Evolutionary conservation across 2,113 vertebrate species (phyloP).

Genomic region (Pycnonotus jocosus): DNA sequence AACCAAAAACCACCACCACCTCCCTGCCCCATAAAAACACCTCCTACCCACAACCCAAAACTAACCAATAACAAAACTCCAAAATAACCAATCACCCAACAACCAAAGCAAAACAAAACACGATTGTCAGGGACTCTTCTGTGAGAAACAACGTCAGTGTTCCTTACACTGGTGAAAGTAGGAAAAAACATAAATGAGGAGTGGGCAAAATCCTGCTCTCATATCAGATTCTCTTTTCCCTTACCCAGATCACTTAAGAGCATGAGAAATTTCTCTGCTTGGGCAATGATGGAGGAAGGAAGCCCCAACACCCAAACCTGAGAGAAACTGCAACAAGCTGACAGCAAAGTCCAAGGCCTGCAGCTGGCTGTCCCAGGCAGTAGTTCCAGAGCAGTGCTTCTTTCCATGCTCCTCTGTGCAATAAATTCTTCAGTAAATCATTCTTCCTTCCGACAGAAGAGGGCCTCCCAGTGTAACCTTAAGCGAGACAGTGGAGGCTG

Average conservation of each 20-base stretch:
- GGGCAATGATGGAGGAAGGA: background rate
- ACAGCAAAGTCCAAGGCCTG: background rate
- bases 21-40: rapidly evolving
- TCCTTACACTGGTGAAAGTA: background rate
- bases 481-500: rapidly evolving
- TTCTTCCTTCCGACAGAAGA: background rate
- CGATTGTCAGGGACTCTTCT: background rate
- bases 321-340: background rate
- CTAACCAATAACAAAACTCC: background rate
- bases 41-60: background rate
- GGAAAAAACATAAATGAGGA: background rate
- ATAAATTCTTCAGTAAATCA: background rate
- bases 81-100: background rate
- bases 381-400: background rate
- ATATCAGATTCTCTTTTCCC: background rate
- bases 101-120: background rate
- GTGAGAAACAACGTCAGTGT: background rate
- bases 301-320: background rate
- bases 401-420: background rate
- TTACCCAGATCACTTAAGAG: background rate
- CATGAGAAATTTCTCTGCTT: background rate
- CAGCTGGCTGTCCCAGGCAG: background rate
- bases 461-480: constrained; percentile 31
- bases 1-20: background rate
- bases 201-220: background rate